Evolutionary conservation across 1,140 invertebrate species (phyloP), one percentile per base, ranked within the genome.

Genomic region (Aphidius gifuensis): DNA sequence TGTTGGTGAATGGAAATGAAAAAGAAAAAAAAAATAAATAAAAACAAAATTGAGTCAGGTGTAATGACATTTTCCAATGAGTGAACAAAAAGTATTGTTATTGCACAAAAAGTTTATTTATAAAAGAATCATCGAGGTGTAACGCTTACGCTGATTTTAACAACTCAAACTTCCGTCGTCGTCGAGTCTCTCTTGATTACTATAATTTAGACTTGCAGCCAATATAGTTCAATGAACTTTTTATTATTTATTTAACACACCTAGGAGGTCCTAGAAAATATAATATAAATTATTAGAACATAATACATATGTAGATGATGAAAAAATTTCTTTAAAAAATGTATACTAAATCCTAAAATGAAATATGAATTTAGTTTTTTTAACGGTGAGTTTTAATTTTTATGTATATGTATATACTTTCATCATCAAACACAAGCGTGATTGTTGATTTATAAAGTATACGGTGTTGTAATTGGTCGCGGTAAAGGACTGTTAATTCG

Each of bases 41-140:
- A 44, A 64, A 72, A 72, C 71, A 68, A 72, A 72, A 72, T 71
- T 72, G 69, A 62, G 60, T 62, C 68, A 64, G 67, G 62, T 68
- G 68, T 74, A 72, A 75, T 73, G 68, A 73, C 68, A 70, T 75
- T 74, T 74, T 73, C 70, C 73, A 72, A 74, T 74, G 73, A 74
- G 65, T 71, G 66, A 67, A 66, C 66, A 62, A 65, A 43, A 46
- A 46, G 43, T 49, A 48, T 43, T 16, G 16, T 16, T 16, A 16
- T 16, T 16, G 16, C 16, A 16, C 16, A 16, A 16, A 16, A 16
- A 16, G 16, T 16, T 16, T 16, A 16, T 16, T 16, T 16, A 16
- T 16, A 16, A 16, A 16, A 16, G 16, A 16, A 16, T 16, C 16
- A 16, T 16, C 16, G 16, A 16, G 16, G 16, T 16, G 16, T 16